These are phyloP conservation scores for Paracentrotus lividus DNA, from an alignment of 53 echinoderm and acorn worm species.

Conservation along the genomic window DNA sequence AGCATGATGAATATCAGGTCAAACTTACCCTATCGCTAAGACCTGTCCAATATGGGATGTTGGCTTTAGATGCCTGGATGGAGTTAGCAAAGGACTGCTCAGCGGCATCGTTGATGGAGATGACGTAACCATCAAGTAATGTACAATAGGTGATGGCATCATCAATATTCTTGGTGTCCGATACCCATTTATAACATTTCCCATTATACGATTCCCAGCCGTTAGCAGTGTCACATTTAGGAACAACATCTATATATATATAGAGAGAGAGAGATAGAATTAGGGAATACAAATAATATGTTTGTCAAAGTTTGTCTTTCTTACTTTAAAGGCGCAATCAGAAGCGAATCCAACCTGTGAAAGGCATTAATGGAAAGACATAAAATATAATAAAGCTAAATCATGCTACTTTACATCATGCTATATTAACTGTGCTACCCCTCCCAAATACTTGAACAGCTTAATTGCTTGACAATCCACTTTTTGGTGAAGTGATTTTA, in stretches of 20 bases:
- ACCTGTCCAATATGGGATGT: conserved; percentile 85
- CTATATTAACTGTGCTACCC: no score
- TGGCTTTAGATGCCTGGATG: conserved; percentile 77
- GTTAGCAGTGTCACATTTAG: conserved; percentile 83
- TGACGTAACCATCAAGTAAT: conserved; percentile 78
- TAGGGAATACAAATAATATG: no score
- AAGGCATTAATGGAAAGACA: no score
- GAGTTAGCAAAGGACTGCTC: conserved; percentile 89
- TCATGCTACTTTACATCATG: no score
- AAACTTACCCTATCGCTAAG: conserved; percentile 82
- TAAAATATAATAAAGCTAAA: no score
- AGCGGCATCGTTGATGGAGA: conserved; percentile 73
- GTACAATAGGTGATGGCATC: conserved; percentile 81
- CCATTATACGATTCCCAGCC: conserved; percentile 86
- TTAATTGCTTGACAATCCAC: no score
- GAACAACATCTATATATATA: conserved; percentile 15
- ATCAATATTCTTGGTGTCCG: conserved; percentile 73
- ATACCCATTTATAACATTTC: conserved; percentile 83
- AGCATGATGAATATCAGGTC: no score
- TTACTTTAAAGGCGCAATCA: no score
- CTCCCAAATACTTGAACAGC: no score
- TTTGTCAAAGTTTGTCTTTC: neutral
- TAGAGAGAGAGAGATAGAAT: neutral
- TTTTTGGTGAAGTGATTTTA: no score
- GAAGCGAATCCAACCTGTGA: no score